Base-by-base conservation (phyloP, 2,113 vertebrate species). In the Cyrtonyx montezumae region DNA sequence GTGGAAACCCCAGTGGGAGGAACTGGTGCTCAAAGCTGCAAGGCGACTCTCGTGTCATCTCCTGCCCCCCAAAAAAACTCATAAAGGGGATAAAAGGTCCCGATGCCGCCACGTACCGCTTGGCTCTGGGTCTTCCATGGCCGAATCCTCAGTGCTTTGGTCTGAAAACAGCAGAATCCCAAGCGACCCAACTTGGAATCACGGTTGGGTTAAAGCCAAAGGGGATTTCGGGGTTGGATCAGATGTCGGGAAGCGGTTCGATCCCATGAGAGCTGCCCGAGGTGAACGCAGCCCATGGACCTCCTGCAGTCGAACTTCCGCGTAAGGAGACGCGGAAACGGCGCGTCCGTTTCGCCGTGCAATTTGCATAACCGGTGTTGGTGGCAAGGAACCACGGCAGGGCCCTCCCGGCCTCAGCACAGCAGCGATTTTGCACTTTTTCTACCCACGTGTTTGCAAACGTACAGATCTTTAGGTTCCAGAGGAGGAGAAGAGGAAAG, bases 221-320 rank as follows among this genome's bases (percentile, higher is more conserved):
- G 9, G 12, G 76, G 9, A 61, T 17, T 36, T 34, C 22, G 11
- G 1, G 25, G 4, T 68, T 65, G 76, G 63, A 23, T 22, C 19
- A 9, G 56, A 30, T 0, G 32, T 0, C 16, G 51, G 51, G 51
- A 28, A 14, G 51, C 26, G 51, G 26, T 15, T 26, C 51, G 26
- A 53, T 53, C 14, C 43, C 8, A 15, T 53, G 51, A 3, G 32
- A 70, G 26, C 36, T 43, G 36, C 34, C 68, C 5, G 1, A 55
- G 46, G 58, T 2, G 36, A 70, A 49, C 0, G 79, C 3, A 23
- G 74, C 74, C 51, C 51, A 3, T 53, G 51, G 26, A 48, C 70
- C 90, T 93, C 87, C 91, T 93, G 91, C 91, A 71, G 51, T 17
- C 59, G 9, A 53, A 13, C 79, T 88, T 88, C 79, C 85, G 90